Percentiles rank a stretch among this genome's conserved stretches.
phyloP scores from a whole-genome alignment of 2,113 vertebrate genomes.

The Prinia subflava region DNA sequence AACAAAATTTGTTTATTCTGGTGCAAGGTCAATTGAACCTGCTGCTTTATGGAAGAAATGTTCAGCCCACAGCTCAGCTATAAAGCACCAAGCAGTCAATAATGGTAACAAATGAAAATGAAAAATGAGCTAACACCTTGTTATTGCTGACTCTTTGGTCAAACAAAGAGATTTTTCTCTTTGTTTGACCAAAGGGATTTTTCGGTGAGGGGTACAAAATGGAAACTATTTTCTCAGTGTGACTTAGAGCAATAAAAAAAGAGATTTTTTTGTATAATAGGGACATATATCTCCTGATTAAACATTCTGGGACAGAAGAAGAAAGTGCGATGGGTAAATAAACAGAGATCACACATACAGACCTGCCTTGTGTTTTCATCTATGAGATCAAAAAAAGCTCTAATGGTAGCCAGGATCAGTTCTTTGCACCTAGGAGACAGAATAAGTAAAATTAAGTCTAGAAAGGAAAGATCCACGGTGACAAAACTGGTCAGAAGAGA shows the following conservation, averaged over 20 bases:
- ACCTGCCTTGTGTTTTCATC: slow-evolving; percentile 92
- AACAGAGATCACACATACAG: slow-evolving; percentile 16
- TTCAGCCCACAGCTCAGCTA: not conserved
- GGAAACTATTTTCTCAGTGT: not conserved
- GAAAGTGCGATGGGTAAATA: not conserved
- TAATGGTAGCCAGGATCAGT: slow-evolving; percentile 87
- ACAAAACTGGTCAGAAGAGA: not conserved
- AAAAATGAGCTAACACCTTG: not conserved
- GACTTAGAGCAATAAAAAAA: not conserved
- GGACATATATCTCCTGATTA: not conserved
- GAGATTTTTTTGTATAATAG: not conserved
- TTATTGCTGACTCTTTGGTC: not conserved
- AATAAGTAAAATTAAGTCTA: not conserved
- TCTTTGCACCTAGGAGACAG: slow-evolving; percentile 89
- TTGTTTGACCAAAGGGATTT: too few relatives aligned
- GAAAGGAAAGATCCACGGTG: not conserved
- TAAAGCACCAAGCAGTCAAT: not conserved
- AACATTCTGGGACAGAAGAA: not conserved
- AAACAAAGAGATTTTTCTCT: not conserved
- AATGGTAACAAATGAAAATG: not conserved
- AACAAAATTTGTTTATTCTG: not conserved
- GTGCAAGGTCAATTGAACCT: not conserved
- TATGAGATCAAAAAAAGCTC: slow-evolving; percentile 93
- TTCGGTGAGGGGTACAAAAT: not conserved
- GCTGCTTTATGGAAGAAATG: not conserved